phyloP scores from a whole-genome alignment of 2,888 invertebrate species.

The Cremastinae sp. region DNA sequence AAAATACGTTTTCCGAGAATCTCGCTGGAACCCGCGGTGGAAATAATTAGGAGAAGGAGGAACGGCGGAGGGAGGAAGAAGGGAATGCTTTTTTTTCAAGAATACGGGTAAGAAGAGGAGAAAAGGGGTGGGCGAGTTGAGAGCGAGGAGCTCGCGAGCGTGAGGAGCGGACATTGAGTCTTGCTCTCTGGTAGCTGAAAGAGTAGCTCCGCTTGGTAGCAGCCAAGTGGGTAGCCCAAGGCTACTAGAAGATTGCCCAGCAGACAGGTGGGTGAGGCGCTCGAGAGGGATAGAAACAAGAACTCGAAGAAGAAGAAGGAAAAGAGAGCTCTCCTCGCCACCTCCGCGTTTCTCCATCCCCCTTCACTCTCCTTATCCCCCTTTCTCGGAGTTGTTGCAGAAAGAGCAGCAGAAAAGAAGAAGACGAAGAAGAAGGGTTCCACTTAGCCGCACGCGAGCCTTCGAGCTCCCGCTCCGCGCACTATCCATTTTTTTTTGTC shows the following conservation, averaged over 20 bases:
- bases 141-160: conserved; percentile 57
- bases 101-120: conserved; percentile 1
- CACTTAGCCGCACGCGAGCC: conserved; percentile 80
- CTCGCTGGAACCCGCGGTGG: no score
- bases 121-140: conserved; percentile 36
- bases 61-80: neutral
- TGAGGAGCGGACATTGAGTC: conserved; percentile 69
- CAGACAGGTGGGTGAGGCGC: conserved; percentile 79
- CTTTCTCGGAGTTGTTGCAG: conserved; percentile 55
- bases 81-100: neutral
- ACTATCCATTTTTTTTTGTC: conserved; percentile 4
- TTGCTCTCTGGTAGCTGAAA: conserved; percentile 73
- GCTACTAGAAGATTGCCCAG: conserved; percentile 80
- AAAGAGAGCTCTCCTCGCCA: conserved; percentile 40
- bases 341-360: conserved; percentile 48
- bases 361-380: conserved; percentile 13
- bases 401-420: conserved; percentile 45
- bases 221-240: conserved; percentile 79
- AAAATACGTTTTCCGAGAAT: no score
- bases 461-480: conserved; percentile 64
- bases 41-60: no score
- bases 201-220: conserved; percentile 78
- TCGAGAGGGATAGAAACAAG: conserved; percentile 68
- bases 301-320: conserved; percentile 21
- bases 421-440: conserved; percentile 62